These are phyloP conservation scores for Platichthys stellatus DNA, from an alignment of 2,113 vertebrate genomes.

Conservation along the genomic window DNA sequence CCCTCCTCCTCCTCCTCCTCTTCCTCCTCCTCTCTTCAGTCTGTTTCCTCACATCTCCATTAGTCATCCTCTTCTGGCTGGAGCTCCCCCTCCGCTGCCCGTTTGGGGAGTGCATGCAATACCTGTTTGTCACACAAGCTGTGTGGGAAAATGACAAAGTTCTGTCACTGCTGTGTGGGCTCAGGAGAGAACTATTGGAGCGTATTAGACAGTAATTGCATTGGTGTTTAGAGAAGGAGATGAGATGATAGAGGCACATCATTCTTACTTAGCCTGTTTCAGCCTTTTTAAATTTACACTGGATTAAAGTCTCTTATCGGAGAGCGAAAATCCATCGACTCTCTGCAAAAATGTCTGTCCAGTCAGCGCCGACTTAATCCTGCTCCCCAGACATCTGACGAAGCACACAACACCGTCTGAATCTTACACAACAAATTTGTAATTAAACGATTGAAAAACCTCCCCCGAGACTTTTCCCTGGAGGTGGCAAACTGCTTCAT, in stretches of 20 bases:
- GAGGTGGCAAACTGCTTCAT: neutral
- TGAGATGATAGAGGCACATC: slow-evolving; percentile 16
- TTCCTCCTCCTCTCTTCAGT: slow-evolving; percentile 12
- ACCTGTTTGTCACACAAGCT: slow-evolving; percentile 23
- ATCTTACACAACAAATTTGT: slow-evolving; percentile 5
- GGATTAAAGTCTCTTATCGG: slow-evolving; percentile 51
- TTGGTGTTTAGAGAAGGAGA: slow-evolving; percentile 41
- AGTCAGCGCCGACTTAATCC: slow-evolving; percentile 47
- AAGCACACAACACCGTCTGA: slow-evolving; percentile 19
- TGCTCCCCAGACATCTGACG: slow-evolving; percentile 31
- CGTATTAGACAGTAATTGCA: slow-evolving; percentile 17
- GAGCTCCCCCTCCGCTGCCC: neutral
- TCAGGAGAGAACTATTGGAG: slow-evolving; percentile 5
- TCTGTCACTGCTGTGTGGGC: slow-evolving; percentile 4
- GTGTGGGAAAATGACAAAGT: slow-evolving; percentile 23
- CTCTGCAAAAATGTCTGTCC: slow-evolving; percentile 35
- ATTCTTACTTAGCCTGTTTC: slow-evolving; percentile 34
- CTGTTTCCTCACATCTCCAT: slow-evolving; percentile 36
- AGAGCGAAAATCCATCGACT: slow-evolving; percentile 34
- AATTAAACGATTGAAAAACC: neutral
- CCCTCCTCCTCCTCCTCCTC: slow-evolving; percentile 1
- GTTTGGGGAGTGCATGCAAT: neutral
- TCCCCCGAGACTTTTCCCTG: neutral
- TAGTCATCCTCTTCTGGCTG: slow-evolving; percentile 25
- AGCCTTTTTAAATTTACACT: slow-evolving; percentile 24